Evolutionary conservation across 2,797 vertebrate species (phyloP).

Genomic region (Crypturellus tataupa): DNA sequence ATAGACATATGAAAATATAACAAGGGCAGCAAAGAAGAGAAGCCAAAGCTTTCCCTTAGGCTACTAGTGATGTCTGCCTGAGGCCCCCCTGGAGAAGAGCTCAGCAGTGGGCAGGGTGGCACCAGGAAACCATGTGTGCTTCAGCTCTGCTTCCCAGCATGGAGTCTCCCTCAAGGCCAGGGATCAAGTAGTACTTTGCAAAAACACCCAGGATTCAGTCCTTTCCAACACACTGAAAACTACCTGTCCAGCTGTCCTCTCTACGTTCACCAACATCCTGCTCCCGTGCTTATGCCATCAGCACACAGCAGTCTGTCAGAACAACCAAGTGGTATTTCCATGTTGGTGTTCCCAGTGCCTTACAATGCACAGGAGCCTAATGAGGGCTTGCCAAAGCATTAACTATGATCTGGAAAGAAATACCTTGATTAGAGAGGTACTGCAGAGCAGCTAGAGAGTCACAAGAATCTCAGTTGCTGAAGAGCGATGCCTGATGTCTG

Average conservation of each 20-base stretch:
- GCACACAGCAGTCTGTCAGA: neutral
- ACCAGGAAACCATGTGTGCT: neutral
- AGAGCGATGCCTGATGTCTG: conserved; percentile 8
- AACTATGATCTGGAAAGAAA: conserved; percentile 39
- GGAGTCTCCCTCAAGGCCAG: neutral
- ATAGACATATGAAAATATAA: neutral
- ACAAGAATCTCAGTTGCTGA: neutral
- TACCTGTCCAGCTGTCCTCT: neutral
- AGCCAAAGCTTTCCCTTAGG: neutral
- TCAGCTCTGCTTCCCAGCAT: neutral
- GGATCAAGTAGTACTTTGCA: accelerated
- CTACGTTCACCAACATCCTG: neutral
- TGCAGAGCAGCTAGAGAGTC: conserved; percentile 17
- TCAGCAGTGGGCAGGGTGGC: neutral
- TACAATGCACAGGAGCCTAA: neutral
- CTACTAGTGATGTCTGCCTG: neutral
- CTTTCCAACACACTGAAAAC: neutral
- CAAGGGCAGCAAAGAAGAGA: neutral
- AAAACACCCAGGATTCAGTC: neutral
- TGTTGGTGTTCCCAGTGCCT: neutral
- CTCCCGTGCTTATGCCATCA: neutral
- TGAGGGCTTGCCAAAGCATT: neutral
- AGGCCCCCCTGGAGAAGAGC: neutral
- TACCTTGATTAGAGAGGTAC: conserved; percentile 68
- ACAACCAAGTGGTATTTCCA: neutral